phyloP scores from a whole-genome alignment of 2,797 vertebrate species.

The Scolopax bukidnonensis region DNA sequence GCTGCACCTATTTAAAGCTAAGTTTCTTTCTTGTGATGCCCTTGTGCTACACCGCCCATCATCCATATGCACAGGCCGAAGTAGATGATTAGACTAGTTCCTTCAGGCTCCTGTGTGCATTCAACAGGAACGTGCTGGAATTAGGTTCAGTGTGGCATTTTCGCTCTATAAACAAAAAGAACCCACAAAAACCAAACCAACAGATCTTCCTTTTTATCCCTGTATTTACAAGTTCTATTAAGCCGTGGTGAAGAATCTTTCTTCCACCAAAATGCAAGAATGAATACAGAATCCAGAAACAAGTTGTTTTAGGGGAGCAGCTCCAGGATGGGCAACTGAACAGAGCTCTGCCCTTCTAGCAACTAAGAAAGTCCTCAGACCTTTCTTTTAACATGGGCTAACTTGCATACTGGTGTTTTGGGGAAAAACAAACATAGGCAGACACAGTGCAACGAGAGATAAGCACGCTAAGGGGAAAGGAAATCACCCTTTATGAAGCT shows the following conservation, averaged over 20 bases:
- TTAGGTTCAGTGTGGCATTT: background rate
- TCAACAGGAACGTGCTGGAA: background rate
- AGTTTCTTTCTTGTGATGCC: background rate
- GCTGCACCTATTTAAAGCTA: background rate
- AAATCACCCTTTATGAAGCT: background rate
- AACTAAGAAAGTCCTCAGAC: background rate
- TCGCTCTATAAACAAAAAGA: background rate
- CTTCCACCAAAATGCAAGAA: background rate
- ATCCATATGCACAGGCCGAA: background rate
- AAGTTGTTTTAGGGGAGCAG: background rate
- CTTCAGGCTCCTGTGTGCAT: background rate
- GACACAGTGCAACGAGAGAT: background rate
- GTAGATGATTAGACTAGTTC: background rate
- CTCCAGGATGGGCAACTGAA: background rate
- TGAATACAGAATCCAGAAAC: background rate
- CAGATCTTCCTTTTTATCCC: background rate
- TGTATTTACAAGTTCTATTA: background rate
- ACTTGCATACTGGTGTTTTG: background rate
- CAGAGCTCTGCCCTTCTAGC: background rate
- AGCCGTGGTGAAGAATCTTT: background rate
- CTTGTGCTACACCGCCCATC: background rate
- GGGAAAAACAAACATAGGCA: background rate
- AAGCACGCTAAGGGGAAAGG: background rate
- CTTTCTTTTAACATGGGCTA: background rate
- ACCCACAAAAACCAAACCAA: background rate